Percentiles rank a stretch among this genome's conserved stretches.
Evolutionary conservation across 2,888 invertebrate genomes (phyloP).

Genomic region (Tachina grossa): DNA sequence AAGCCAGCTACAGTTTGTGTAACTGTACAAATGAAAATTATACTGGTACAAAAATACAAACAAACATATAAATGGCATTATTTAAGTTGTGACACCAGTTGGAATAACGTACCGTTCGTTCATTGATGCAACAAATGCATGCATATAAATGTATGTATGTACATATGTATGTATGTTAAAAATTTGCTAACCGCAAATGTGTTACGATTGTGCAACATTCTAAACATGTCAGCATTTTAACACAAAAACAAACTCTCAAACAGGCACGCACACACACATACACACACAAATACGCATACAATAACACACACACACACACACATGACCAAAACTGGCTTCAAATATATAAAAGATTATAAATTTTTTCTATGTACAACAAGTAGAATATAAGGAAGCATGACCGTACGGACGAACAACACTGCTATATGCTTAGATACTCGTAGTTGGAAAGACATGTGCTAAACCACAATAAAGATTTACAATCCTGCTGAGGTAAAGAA

Average conservation of each 20-base stretch:
- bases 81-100: constrained; percentile 51
- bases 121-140: constrained; percentile 33
- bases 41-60: constrained; percentile 27
- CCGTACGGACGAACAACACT: not conserved
- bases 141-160: not conserved
- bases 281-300: not conserved
- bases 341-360: not conserved
- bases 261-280: not conserved
- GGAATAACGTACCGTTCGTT: constrained; percentile 31
- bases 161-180: too few relatives aligned
- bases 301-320: not conserved
- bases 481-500: constrained; percentile 8
- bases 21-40: constrained; percentile 59
- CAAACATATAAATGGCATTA: constrained; percentile 46
- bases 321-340: not conserved
- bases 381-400: constrained; percentile 19
- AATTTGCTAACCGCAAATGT: constrained; percentile 37
- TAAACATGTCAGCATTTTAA: constrained; percentile 47
- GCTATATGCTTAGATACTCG: not conserved
- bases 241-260: not conserved
- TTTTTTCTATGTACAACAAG: constrained; percentile 2
- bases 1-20: constrained; percentile 48
- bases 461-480: constrained; percentile 6
- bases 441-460: not conserved
- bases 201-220: constrained; percentile 67